phyloP scores from a whole-genome alignment of 1,140 invertebrate species.

The Formica exsecta region DNA sequence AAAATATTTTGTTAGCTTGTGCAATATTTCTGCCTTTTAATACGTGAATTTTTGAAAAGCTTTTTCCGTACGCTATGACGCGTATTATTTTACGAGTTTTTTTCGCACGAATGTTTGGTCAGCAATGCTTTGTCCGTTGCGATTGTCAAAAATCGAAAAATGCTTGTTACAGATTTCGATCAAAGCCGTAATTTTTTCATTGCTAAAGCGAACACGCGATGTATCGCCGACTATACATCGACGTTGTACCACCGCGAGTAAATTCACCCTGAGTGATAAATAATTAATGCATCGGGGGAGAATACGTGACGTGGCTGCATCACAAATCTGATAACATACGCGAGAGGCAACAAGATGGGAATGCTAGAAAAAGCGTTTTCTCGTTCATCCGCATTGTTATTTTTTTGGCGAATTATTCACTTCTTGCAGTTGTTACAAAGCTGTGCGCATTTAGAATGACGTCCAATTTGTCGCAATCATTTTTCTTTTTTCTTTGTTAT shows the following conservation, averaged over 20 bases:
- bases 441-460: background rate
- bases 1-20: background rate
- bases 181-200: background rate
- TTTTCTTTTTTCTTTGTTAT: constrained; percentile 53
- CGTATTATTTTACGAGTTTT: constrained; percentile 1
- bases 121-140: background rate
- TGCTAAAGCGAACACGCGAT: constrained; percentile 36
- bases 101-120: background rate
- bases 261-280: constrained; percentile 51
- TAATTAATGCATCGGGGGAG: constrained; percentile 63
- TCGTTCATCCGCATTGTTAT: background rate
- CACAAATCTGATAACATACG: constrained; percentile 39
- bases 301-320: constrained; percentile 43
- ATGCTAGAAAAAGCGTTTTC: constrained; percentile 24
- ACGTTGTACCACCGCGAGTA: constrained; percentile 3
- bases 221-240: background rate
- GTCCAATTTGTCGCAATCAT: background rate
- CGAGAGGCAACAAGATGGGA: constrained; percentile 23
- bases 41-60: background rate
- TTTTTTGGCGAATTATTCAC: background rate
- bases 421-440: background rate
- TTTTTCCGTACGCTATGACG: background rate
- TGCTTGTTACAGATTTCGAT: constrained; percentile 23
- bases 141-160: background rate
- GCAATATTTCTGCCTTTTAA: background rate